Conservation (phyloP, 2,113 vertebrate species). For the Eulemur rufifrons region DNA sequence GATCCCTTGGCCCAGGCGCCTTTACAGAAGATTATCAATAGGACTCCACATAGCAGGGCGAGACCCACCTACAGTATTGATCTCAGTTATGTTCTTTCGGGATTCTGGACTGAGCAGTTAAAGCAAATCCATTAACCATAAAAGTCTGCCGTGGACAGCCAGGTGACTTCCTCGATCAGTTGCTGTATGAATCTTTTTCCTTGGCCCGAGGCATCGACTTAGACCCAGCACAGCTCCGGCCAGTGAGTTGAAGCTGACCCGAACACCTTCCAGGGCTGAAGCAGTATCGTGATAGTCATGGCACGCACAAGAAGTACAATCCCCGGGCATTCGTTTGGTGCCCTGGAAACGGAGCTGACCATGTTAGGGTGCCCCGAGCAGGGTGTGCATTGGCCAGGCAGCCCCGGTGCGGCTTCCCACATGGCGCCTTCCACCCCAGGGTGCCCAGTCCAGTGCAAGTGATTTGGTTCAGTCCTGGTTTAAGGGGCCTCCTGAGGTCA, state of each 20-base stretch:
- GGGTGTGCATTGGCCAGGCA: not conserved
- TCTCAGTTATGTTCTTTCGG: not conserved
- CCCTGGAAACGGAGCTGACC: not conserved
- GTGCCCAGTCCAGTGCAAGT: not conserved
- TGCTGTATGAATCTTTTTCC: not conserved
- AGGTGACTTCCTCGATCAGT: not conserved
- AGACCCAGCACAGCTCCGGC: not conserved
- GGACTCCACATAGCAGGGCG: not conserved
- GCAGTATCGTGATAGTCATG: not conserved
- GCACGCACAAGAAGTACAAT: not conserved
- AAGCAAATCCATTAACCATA: not conserved
- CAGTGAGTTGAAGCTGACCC: not conserved
- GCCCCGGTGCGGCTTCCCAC: not conserved
- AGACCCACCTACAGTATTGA: not conserved
- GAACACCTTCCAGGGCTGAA: not conserved
- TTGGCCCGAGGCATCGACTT: not conserved
- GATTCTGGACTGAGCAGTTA: not conserved
- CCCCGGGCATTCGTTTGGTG: not conserved
- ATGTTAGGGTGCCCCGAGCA: not conserved
- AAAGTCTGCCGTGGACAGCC: not conserved
- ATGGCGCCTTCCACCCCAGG: not conserved
- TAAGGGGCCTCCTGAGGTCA: not conserved
- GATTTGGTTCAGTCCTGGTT: not conserved
- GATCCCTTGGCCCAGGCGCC: not conserved
- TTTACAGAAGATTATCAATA: not conserved